Evolutionary conservation across 2,113 vertebrate species (phyloP).

Genomic region (Tachuris rubrigastra): DNA sequence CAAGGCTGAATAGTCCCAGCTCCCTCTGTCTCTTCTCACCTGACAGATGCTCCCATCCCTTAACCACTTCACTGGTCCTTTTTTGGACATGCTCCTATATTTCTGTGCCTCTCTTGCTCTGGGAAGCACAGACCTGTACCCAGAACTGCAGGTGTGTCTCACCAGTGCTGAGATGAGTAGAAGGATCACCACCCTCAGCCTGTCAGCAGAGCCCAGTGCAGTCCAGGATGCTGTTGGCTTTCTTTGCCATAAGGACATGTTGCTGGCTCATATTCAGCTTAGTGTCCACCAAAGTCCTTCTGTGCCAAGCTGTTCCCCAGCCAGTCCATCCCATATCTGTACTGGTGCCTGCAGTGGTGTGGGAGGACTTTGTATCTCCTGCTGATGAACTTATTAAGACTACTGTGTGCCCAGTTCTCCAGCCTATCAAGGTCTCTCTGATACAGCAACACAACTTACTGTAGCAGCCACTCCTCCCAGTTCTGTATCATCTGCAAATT

Average conservation of each 20-base stretch:
- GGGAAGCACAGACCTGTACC: not conserved
- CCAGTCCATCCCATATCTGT: not conserved
- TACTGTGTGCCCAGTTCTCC: not conserved
- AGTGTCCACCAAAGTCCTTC: not conserved
- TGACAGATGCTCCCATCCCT: not conserved
- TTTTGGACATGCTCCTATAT: not conserved
- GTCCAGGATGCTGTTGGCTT: not conserved
- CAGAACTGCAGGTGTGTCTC: not conserved
- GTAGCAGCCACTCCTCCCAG: not conserved
- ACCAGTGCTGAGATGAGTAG: not conserved
- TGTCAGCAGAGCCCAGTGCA: not conserved
- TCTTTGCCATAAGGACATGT: rapidly evolving
- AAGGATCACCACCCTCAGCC: not conserved
- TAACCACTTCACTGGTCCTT: not conserved
- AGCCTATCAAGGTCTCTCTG: not conserved
- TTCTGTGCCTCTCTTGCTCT: not conserved
- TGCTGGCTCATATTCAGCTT: not conserved
- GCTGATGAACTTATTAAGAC: rapidly evolving
- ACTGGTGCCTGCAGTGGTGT: not conserved
- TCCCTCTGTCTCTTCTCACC: not conserved
- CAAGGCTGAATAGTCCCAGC: not conserved
- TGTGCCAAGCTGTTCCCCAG: not conserved
- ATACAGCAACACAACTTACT: not conserved
- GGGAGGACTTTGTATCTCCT: not conserved
- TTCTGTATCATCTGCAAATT: not conserved